Base-by-base conservation (phyloP, 2,797 vertebrate species). In the Orientallactaga sibirica region DNA sequence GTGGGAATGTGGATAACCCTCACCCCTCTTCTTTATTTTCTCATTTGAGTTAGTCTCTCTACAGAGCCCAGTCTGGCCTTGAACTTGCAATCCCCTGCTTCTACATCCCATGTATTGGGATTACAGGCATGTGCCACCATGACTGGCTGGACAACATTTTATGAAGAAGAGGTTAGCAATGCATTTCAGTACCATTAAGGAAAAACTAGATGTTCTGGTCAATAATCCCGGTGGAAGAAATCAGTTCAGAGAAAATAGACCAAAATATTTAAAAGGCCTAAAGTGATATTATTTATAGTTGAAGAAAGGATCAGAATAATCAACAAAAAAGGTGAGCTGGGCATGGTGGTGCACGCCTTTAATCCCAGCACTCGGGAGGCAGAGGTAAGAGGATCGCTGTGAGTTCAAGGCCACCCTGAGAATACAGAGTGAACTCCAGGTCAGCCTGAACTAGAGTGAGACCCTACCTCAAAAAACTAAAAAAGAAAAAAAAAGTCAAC, bases 181-280 rank as follows among this genome's bases (percentile, higher is more conserved):
- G 66, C 88, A 14, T 92, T 41, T 70, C 76, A 85, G 10, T 3
- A 85, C 27, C 4, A 22, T 61, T 75, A 91, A 86, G n/a, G 66
- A 86, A 94, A 94, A 92, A 37, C 41, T 80, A 73, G 48, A 70
- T 80, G 11, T 64, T 94, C 77, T 88, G 27, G 84, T 43, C 43
- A 73, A 1, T 62, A 85, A 76, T 67, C 3, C 33, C 71, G 92
- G 67, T 62, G 68, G 71, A 85, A 93, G 83, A 94, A 91, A 67
- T 82, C 64, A 79, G 3, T 86, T 68, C 62, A 70, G 81, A 92
- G 55, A 52, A 82, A 67, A 85, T 86, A 93, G 95, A 73, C 9
- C 37, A 85, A 78, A 96, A 86, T 92, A 83, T 14, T 66, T 74
- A 77, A 79, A 92, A 29, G 41, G 24, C 14, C 90, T 91, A 89